Percentiles rank a stretch among this genome's conserved stretches.
Conservation (phyloP, 2,797 vertebrate genomes). For the Cyclura pinguis region DNA sequence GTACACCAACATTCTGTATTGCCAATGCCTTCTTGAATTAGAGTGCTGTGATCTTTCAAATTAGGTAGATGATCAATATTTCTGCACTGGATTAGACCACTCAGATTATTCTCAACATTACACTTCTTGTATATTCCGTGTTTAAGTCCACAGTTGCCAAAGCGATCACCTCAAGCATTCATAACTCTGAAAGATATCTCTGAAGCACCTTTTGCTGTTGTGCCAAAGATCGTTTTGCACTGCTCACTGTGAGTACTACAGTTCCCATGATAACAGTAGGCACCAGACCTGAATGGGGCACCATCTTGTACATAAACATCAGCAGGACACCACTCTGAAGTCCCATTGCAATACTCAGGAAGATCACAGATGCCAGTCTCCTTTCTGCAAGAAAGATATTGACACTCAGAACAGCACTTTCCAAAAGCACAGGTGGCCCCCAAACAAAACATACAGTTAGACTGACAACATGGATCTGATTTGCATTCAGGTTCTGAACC, state of each 20-base stretch:
- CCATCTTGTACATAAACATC: slow-evolving; percentile 61
- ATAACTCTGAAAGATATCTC: slow-evolving; percentile 41
- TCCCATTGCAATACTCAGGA: slow-evolving; percentile 70
- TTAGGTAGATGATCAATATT: slow-evolving; percentile 41
- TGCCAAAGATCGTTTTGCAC: slow-evolving; percentile 69
- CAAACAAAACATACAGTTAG: slow-evolving; percentile 20
- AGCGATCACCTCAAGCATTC: slow-evolving; percentile 51
- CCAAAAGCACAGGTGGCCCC: slow-evolving; percentile 54
- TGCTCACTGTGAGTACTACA: slow-evolving; percentile 56
- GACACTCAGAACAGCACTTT: not conserved
- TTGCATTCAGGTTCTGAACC: slow-evolving; percentile 53
- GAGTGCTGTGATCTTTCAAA: slow-evolving; percentile 35
- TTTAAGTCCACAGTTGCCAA: slow-evolving; percentile 69
- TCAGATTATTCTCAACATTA: slow-evolving; percentile 38
- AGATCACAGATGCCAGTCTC: slow-evolving; percentile 23
- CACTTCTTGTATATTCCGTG: slow-evolving; percentile 65
- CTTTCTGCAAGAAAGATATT: slow-evolving; percentile 32
- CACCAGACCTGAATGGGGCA: slow-evolving; percentile 1
- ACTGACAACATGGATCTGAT: slow-evolving; percentile 57
- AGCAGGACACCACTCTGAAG: slow-evolving; percentile 45
- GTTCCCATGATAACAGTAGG: slow-evolving; percentile 56
- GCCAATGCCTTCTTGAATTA: slow-evolving; percentile 28
- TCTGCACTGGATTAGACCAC: slow-evolving; percentile 65
- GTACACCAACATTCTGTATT: slow-evolving; percentile 54
- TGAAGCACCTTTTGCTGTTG: slow-evolving; percentile 30